Conservation (phyloP, 2,113 vertebrate species). For the Tichodroma muraria region DNA sequence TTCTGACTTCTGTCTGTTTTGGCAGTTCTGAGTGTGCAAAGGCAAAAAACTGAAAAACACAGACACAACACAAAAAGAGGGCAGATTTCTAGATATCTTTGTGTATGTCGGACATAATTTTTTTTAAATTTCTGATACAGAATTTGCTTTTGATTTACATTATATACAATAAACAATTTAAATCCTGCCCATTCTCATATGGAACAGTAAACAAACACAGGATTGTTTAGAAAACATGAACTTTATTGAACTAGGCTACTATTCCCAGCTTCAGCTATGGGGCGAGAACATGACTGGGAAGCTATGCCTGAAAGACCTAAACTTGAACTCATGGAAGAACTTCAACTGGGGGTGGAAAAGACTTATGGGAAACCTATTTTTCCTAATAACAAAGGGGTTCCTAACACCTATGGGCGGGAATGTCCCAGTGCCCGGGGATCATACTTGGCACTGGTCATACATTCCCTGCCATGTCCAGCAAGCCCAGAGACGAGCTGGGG, state of each 20-base stretch:
- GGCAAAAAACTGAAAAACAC: background rate
- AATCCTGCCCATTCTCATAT: background rate
- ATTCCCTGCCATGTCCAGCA: too few relatives aligned
- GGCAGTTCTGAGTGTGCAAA: background rate
- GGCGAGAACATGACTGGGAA: background rate
- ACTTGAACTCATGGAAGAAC: background rate
- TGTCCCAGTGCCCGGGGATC: background rate
- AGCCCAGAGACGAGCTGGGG: too few relatives aligned
- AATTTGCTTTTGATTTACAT: background rate
- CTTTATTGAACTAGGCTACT: background rate
- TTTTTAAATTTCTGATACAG: background rate
- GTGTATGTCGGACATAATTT: background rate
- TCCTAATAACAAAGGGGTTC: background rate
- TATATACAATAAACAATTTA: conserved; percentile 53
- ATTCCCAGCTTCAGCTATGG: fast-evolving
- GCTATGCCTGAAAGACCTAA: background rate
- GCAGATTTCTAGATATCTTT: background rate
- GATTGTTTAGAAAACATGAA: background rate
- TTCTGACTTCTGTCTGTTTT: background rate
- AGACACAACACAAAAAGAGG: background rate
- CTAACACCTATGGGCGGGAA: fast-evolving
- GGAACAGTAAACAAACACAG: background rate
- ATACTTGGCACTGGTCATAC: too few relatives aligned
- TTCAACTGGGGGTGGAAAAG: fast-evolving
- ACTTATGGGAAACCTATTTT: too few relatives aligned